These are phyloP conservation scores for Tipula lateralis DNA, from an alignment of 2,888 invertebrate species.

Conservation along the genomic window DNA sequence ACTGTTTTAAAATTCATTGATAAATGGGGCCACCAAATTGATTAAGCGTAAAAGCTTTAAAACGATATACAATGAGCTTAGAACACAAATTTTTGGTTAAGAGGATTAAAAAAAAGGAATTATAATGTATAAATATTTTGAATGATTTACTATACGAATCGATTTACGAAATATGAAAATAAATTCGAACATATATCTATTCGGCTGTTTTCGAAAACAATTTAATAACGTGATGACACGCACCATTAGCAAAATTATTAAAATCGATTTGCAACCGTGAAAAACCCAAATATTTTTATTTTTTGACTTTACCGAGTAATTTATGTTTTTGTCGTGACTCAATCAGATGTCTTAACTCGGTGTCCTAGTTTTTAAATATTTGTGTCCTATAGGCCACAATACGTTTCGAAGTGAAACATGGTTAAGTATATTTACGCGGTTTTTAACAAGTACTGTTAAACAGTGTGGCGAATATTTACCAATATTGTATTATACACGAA, in stretches of 20 bases:
- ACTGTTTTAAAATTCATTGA: background rate
- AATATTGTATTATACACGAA: too few relatives aligned
- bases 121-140: background rate
- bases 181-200: background rate
- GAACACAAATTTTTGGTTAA: background rate
- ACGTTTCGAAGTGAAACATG: too few relatives aligned
- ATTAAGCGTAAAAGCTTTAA: background rate
- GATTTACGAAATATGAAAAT: background rate
- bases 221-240: conserved; percentile 11
- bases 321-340: background rate
- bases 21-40: background rate
- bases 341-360: background rate
- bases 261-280: background rate
- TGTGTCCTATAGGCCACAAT: too few relatives aligned
- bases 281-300: background rate
- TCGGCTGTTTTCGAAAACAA: background rate
- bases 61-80: background rate
- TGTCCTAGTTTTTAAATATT: background rate
- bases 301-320: background rate
- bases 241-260: conserved; percentile 19
- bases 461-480: too few relatives aligned
- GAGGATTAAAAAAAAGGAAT: background rate
- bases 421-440: too few relatives aligned
- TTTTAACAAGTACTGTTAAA: too few relatives aligned
- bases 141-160: background rate